Evolutionary conservation across 2,797 vertebrate genomes (phyloP).

Genomic region (Gallinago nigripennis): DNA sequence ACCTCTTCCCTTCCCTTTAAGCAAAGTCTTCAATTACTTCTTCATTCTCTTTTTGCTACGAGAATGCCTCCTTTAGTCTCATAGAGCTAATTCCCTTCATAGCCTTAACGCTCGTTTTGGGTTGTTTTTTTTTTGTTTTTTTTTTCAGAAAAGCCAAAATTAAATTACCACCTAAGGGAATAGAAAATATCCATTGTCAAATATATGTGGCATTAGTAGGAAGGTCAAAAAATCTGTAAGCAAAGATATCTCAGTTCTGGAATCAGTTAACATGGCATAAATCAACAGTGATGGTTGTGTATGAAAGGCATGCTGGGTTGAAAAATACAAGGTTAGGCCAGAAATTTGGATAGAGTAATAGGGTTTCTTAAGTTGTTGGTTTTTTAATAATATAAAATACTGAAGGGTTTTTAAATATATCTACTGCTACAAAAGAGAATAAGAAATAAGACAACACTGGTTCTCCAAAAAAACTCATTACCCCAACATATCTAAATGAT

Average conservation of each 20-base stretch:
- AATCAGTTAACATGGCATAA: not conserved
- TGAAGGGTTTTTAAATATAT: not conserved
- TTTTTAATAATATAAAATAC: not conserved
- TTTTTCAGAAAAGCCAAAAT: not conserved
- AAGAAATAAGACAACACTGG: not conserved
- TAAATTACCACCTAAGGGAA: not conserved
- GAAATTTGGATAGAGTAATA: not conserved
- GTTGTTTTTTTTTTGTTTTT: not conserved
- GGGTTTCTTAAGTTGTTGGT: not conserved
- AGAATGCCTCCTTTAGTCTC: not conserved
- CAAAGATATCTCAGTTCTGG: not conserved
- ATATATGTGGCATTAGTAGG: not conserved
- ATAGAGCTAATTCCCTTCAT: not conserved
- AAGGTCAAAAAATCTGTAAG: not conserved
- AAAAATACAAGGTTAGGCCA: not conserved
- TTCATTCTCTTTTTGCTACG: not conserved
- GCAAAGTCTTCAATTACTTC: not conserved
- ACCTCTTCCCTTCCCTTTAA: not conserved
- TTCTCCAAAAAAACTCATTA: not conserved
- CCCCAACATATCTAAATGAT: not conserved
- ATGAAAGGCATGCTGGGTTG: not conserved
- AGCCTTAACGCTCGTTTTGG: not conserved
- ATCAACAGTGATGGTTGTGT: not conserved
- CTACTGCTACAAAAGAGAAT: not conserved
- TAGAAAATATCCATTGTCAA: not conserved